Percentiles rank a stretch among this genome's conserved stretches.
phyloP scores from a whole-genome alignment of 2,888 invertebrate genomes.

The Sturmia bella region DNA sequence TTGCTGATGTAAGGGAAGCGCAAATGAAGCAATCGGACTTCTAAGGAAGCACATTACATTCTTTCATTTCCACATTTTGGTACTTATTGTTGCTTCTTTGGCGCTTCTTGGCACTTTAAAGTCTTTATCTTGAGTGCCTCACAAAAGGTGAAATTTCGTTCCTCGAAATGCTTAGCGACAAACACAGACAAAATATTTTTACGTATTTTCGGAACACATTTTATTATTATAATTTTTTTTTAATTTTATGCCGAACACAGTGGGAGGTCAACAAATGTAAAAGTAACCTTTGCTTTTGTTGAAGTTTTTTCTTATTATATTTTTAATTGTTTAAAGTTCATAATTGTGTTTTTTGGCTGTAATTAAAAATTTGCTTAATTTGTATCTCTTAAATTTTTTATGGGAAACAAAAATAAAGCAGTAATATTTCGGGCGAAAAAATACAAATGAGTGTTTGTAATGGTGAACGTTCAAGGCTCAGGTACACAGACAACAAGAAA shows the following conservation, averaged over 20 bases:
- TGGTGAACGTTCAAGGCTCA: conserved; percentile 64
- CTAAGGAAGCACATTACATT: too few species aligned
- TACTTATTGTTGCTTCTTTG: conserved; percentile 1
- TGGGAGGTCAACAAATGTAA: conserved; percentile 65
- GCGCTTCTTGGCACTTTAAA: conserved; percentile 46
- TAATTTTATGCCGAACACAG: conserved; percentile 53
- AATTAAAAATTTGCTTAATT: conserved; percentile 42
- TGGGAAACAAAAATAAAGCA: conserved; percentile 46
- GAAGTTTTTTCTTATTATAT: conserved; percentile 29
- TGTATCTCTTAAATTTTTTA: conserved; percentile 37
- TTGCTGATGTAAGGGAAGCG: too few species aligned
- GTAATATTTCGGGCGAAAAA: not conserved
- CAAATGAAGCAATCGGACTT: too few species aligned
- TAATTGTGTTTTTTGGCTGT: conserved; percentile 56
- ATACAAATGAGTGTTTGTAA: conserved; percentile 23
- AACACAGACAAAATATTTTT: conserved; percentile 47
- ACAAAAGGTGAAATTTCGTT: conserved; percentile 50
- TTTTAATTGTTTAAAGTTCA: conserved; percentile 54
- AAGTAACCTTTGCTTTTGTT: conserved; percentile 59
- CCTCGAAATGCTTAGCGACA: conserved; percentile 60
- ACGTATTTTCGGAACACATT: not conserved
- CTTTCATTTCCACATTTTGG: too few species aligned
- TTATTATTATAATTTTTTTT: conserved; percentile 18
- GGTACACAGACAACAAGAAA: conserved; percentile 3
- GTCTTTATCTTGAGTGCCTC: conserved; percentile 3